A percentile compares a stretch with the other conserved stretches of the same genome.
Conservation (phyloP, 2,113 vertebrate species). For the Henicopernis longicauda region DNA sequence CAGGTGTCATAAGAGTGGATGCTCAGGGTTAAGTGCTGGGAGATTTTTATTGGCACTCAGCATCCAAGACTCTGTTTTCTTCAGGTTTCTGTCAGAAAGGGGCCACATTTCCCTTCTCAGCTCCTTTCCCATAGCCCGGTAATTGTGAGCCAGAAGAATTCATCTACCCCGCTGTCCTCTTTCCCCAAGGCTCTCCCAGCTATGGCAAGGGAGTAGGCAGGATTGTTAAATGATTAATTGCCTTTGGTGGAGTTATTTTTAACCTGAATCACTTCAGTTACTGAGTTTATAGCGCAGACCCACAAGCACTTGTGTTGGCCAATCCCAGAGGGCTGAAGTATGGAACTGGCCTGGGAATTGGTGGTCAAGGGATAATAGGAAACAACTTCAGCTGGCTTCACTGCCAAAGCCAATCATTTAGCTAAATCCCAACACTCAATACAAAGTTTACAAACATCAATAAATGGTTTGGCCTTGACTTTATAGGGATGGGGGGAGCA, state of each 20-base stretch:
- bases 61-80: background rate
- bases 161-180: slow-evolving; percentile 42
- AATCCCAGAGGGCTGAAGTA: background rate
- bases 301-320: background rate
- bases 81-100: slow-evolving; percentile 35
- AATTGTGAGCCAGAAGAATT: slow-evolving; percentile 37
- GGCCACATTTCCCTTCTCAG: background rate
- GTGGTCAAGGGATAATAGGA: slow-evolving; percentile 16
- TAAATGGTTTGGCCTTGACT: slow-evolving; percentile 5
- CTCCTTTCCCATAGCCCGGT: background rate
- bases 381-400: background rate
- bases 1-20: background rate
- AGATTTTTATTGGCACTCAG: background rate
- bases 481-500: background rate
- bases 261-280: slow-evolving; percentile 14
- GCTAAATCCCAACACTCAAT: slow-evolving; percentile 2
- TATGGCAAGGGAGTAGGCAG: background rate
- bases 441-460: slow-evolving; percentile 14
- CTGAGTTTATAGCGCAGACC: background rate
- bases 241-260: slow-evolving; percentile 49
- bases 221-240: slow-evolving; percentile 36
- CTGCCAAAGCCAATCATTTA: background rate
- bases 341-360: slow-evolving; percentile 16
- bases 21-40: background rate
- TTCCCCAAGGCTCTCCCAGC: slow-evolving; percentile 31